Percentiles rank a stretch among this genome's conserved stretches.
These are phyloP conservation scores for Littorina saxatilis DNA, from an alignment of 1,140 invertebrate species.

Conservation along the genomic window DNA sequence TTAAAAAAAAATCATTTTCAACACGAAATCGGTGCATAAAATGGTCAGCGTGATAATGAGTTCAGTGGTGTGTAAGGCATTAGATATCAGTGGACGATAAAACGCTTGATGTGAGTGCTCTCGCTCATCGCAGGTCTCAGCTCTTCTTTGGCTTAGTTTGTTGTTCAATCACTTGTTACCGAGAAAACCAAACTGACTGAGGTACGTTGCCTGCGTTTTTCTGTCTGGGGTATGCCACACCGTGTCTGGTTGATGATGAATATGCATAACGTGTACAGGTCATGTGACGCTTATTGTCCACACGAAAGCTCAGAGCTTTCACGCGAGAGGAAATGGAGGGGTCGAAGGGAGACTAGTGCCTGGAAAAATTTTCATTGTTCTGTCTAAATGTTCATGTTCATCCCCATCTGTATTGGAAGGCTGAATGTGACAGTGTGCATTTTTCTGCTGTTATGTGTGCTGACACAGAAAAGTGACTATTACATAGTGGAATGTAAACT, in stretches of 20 bases:
- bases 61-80: too few species aligned
- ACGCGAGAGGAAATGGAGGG: background rate
- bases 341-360: background rate
- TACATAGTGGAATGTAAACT: too few species aligned
- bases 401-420: too few species aligned
- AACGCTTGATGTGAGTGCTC: background rate
- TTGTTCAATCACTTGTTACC: background rate
- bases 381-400: too few species aligned
- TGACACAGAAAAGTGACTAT: too few species aligned
- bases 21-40: too few species aligned
- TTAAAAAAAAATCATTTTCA: too few species aligned
- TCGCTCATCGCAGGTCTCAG: background rate
- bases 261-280: constrained; percentile 1
- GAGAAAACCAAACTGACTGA: background rate
- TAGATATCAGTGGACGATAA: too few species aligned
- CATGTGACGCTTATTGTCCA: background rate
- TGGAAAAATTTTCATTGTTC: background rate
- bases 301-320: background rate
- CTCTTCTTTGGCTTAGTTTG: background rate
- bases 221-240: background rate
- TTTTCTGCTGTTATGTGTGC: too few species aligned
- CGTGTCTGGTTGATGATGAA: background rate
- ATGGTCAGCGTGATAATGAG: too few species aligned
- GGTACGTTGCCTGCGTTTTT: background rate
- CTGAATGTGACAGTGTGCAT: too few species aligned